Percentiles rank a stretch among this genome's conserved stretches.
These are phyloP conservation scores for Samia ricini DNA, from an alignment of 1,140 invertebrate species.

Conservation along the genomic window DNA sequence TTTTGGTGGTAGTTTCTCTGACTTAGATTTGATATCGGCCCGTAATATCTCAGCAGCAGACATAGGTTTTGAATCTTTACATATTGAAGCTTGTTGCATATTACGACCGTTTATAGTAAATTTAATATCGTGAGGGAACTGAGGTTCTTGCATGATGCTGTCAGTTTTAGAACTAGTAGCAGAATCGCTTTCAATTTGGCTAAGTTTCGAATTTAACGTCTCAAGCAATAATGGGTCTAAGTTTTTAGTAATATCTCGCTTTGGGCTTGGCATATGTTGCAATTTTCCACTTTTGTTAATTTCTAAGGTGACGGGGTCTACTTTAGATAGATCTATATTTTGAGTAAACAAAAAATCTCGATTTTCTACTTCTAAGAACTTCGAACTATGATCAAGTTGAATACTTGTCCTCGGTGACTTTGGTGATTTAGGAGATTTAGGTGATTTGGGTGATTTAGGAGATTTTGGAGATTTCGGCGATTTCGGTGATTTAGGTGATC, in stretches of 20 bases:
- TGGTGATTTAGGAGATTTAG: conserved; percentile 79
- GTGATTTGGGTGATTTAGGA: conserved; percentile 74
- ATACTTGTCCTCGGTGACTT: conserved; percentile 77
- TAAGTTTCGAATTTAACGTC: conserved; percentile 83
- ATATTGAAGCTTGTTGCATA: conserved; percentile 59
- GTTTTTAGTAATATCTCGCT: conserved; percentile 81
- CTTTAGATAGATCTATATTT: conserved; percentile 84
- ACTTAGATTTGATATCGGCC: conserved; percentile 76
- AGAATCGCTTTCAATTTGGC: conserved; percentile 85
- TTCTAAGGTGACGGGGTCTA: conserved; percentile 83
- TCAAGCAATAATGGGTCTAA: conserved; percentile 82
- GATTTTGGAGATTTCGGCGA: conserved; percentile 79
- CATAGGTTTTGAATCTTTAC: conserved; percentile 64
- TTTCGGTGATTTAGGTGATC: conserved; percentile 79
- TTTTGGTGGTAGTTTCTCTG: conserved; percentile 77
- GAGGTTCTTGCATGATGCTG: conserved; percentile 80
- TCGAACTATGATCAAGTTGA: conserved; percentile 66
- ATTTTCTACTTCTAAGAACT: conserved; percentile 71
- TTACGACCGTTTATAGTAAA: conserved; percentile 68
- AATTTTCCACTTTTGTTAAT: conserved; percentile 81
- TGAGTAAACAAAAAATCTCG: conserved; percentile 83
- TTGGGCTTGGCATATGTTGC: conserved; percentile 81
- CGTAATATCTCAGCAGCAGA: conserved; percentile 73
- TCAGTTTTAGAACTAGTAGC: conserved; percentile 83
- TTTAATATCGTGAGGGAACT: conserved; percentile 77